Conservation (phyloP, 2,797 vertebrate species). For the Acropternis orthonyx region DNA sequence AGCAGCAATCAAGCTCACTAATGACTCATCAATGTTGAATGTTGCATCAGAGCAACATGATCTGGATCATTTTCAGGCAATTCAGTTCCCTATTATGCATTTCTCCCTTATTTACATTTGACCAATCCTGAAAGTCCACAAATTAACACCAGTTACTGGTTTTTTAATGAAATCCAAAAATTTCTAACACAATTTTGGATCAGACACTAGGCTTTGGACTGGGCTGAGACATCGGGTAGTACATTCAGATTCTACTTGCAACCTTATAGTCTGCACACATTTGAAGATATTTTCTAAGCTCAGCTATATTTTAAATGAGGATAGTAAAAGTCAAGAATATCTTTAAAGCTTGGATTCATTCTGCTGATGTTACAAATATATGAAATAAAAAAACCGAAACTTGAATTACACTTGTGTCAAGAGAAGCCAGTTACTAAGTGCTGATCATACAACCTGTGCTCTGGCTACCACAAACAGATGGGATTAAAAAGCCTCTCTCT, state of each 20-base stretch:
- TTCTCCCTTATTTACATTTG: neutral
- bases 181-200: neutral
- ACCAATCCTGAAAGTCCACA: neutral
- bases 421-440: neutral
- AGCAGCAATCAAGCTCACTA: neutral
- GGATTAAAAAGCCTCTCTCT: neutral
- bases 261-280: neutral
- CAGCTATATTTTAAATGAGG: neutral
- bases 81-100: neutral
- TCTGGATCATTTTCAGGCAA: neutral
- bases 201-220: neutral
- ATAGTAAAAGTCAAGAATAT: conserved; percentile 3
- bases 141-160: neutral
- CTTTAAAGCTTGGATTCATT: conserved; percentile 29
- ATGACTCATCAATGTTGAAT: neutral
- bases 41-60: neutral
- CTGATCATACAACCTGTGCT: conserved; percentile 23
- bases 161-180: neutral
- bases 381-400: neutral
- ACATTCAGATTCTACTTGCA: neutral
- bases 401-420: conserved; percentile 24
- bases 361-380: conserved; percentile 13
- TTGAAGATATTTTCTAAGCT: neutral
- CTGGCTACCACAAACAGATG: neutral
- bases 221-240: neutral